Evolutionary conservation across 2,797 vertebrate species (phyloP).

Genomic region (Alca torda): DNA sequence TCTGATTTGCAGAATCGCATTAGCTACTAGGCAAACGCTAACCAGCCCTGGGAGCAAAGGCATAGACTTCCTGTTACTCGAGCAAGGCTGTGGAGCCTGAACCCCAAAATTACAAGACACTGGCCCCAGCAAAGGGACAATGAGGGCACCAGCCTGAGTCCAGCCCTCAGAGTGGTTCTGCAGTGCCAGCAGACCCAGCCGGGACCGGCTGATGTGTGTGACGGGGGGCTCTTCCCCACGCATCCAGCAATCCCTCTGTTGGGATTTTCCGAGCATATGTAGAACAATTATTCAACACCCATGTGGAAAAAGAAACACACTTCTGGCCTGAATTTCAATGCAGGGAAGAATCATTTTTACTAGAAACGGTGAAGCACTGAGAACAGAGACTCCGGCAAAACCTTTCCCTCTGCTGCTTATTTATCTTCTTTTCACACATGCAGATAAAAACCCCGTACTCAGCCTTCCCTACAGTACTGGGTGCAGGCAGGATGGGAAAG

Average conservation of each 20-base stretch:
- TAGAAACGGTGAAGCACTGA: not conserved
- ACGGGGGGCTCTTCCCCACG: too few species aligned
- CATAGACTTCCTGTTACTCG: not conserved
- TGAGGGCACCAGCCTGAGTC: fast-evolving
- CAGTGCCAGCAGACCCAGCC: not conserved
- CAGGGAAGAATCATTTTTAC: not conserved
- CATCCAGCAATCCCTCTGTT: not conserved
- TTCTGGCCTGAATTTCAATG: not conserved
- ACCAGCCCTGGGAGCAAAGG: not conserved
- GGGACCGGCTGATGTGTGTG: fast-evolving
- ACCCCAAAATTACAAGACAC: not conserved
- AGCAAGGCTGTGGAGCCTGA: not conserved
- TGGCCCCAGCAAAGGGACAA: not conserved
- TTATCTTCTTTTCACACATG: not conserved
- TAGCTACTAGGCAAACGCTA: not conserved
- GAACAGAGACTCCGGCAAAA: not conserved
- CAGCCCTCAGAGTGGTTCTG: not conserved
- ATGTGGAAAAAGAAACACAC: not conserved
- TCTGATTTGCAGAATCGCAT: not conserved
- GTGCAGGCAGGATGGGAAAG: not conserved
- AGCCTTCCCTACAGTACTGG: not conserved
- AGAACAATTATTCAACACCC: not conserved
- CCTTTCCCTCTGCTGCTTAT: not conserved
- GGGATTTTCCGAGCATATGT: not conserved
- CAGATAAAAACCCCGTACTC: not conserved